Base-by-base conservation (phyloP, 2,888 invertebrate species). In the Lomographa bimaculata region DNA sequence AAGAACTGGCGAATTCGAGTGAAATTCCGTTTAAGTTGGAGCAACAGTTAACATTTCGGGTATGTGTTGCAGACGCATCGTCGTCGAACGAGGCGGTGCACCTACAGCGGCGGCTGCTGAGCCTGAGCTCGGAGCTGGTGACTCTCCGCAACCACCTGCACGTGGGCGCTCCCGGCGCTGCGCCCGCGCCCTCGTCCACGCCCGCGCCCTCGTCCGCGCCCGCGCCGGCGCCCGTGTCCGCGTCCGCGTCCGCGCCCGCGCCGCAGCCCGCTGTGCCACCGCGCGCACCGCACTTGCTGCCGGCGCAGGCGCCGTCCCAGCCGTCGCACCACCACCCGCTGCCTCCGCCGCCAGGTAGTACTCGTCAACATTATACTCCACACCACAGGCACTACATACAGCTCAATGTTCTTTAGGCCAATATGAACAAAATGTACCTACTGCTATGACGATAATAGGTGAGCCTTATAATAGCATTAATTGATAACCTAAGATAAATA, bases 71-170 rank as follows among this genome's bases (percentile, higher is more conserved):
- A 97, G 97, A 97, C 95, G 97, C 97, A 65, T 96, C 97, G 65
- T 97, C 96, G 52, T 96, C 96, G 64, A 97, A 96, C 91, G 97
- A 97, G 91, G 97, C 97, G 60, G 97, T 96, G 66, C 97, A 97
- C 80, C 90, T 97, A 72, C 96, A 97, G 90, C 97, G 97, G 81
- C 94, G 96, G 60, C 91, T 97, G 72, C 94, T 96, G 73, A 97
- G 95, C 81, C 91, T 97, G 57, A 96, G 96, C 90, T 95, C 96
- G 59, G 97, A 97, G 90, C 90, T 97, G 90, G 96, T 97, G 75
- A 97, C 97, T 60, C 92, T 97, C 76, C 92, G 97, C 63, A 97
- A 96, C 90, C 93, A 96, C 57, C 91, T 97, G 72, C 96, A 96
- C 90, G 96, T 96, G 66, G 94, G 78, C 44, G 71, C 60, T 25